Evolutionary conservation across 1,140 invertebrate species (phyloP), one percentile per base, ranked within the genome.

Genomic region (Triops longicaudatus): DNA sequence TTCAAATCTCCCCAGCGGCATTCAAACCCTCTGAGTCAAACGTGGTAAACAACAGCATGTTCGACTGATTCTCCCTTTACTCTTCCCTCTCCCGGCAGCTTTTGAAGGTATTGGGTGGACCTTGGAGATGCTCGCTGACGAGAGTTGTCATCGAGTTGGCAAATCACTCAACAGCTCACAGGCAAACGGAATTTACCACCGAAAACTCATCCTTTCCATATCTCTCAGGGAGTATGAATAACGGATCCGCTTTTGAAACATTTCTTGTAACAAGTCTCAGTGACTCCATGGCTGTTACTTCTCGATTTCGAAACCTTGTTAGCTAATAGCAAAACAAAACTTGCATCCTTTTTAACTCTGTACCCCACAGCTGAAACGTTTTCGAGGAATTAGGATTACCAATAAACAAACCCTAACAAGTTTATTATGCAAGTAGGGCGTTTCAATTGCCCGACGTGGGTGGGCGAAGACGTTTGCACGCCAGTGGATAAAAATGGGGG

Each of bases 381-480:
- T 63, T 22, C 17, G 17, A n/a, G 50, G 50, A 63, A 63, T 63
- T 63, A 63, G 14, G 17, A 63, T 14, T 63, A 22, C n/a, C 3
- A 63, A 63, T 63, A 63, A 63, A 63, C 50, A 63, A 63, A 63
- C 50, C 22, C 50, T 63, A 63, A 63, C 50, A 63, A 63, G 50
- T 63, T 63, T 63, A 63, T 63, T 63, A 63, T 22, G 50, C 50
- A 63, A 63, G 50, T 63, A 37, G 50, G 14, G n/a, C 14, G 22
- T 12, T 63, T 63, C n/a, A 63, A 63, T 63, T 63, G 50, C 50
- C 50, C 50, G 6, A 63, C 50, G 50, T 63, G 50, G 50, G 50
- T 63, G 50, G 50, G 50, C 50, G 22, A 63, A 63, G 17, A 14
- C 31, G 31, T 37, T 37, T 2, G 31, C 31, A 37, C 31, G 2